phyloP scores from a whole-genome alignment of 2,888 invertebrate species.

The Adelognathus sp. region DNA sequence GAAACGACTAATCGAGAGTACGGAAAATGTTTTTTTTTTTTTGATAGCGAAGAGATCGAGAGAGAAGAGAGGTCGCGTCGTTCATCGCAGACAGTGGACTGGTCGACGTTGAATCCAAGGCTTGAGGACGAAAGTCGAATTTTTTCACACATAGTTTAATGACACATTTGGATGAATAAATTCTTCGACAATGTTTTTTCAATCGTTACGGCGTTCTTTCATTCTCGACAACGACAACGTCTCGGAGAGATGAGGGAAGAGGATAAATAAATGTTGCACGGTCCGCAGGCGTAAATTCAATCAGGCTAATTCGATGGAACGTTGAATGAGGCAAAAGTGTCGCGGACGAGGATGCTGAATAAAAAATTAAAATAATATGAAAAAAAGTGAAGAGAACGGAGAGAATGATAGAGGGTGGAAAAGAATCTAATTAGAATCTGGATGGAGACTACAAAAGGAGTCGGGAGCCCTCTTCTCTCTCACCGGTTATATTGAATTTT shows the following conservation, averaged over 20 bases:
- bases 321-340: conserved; percentile 41
- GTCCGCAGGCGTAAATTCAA: conserved; percentile 58
- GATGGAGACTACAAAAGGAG: conserved; percentile 54
- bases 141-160: too few species aligned
- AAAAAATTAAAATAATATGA: conserved; percentile 11
- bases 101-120: too few species aligned
- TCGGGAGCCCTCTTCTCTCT: conserved; percentile 41
- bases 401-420: conserved; percentile 12
- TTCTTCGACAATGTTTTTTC: too few species aligned
- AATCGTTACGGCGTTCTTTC: not conserved
- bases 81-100: too few species aligned
- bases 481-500: conserved; percentile 52
- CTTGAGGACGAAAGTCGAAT: not conserved
- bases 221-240: not conserved
- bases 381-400: conserved; percentile 8
- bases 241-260: conserved; percentile 13
- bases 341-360: conserved; percentile 19
- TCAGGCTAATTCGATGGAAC: conserved; percentile 58
- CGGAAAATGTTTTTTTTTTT: too few species aligned
- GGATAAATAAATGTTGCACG: conserved; percentile 32
- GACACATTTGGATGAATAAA: too few species aligned
- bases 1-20: too few species aligned
- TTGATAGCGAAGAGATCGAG: too few species aligned
- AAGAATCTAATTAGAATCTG: conserved; percentile 56
- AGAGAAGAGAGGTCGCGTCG: too few species aligned